phyloP scores from a whole-genome alignment of 2,113 vertebrate genomes.

The Colaptes auratus region DNA sequence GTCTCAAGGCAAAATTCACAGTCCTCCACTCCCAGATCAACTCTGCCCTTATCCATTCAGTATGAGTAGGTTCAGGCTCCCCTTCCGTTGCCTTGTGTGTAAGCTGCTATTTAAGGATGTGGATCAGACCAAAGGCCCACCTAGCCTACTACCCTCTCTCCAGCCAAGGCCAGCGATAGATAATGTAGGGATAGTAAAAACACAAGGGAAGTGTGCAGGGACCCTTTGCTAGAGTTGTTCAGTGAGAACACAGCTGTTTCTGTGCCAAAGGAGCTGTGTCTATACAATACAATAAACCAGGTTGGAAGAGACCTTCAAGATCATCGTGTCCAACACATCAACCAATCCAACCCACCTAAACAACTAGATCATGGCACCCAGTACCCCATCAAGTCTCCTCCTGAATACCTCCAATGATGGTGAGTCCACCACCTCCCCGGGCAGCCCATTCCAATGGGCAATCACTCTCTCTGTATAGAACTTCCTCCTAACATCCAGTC shows the following conservation, averaged over 20 bases:
- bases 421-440: too few species aligned
- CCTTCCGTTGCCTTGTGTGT: background rate
- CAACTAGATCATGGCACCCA: too few species aligned
- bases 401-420: too few species aligned
- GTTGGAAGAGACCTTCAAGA: too few species aligned
- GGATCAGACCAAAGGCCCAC: too few species aligned
- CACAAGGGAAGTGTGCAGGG: background rate
- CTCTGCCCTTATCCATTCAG: background rate
- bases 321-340: too few species aligned
- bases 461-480: too few species aligned
- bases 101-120: background rate
- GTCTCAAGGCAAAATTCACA: background rate
- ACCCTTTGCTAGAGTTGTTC: background rate
- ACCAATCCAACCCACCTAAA: too few species aligned
- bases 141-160: background rate
- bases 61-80: background rate
- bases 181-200: background rate
- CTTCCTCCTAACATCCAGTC: too few species aligned
- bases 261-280: background rate
- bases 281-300: too few species aligned
- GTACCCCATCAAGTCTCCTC: too few species aligned
- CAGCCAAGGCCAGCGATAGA: background rate
- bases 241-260: background rate
- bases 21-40: background rate
- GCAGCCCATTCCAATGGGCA: too few species aligned